A percentile compares a stretch with the other conserved stretches of the same genome.
phyloP scores from a whole-genome alignment of 2,888 invertebrate species.

The Agrotis exclamationis region DNA sequence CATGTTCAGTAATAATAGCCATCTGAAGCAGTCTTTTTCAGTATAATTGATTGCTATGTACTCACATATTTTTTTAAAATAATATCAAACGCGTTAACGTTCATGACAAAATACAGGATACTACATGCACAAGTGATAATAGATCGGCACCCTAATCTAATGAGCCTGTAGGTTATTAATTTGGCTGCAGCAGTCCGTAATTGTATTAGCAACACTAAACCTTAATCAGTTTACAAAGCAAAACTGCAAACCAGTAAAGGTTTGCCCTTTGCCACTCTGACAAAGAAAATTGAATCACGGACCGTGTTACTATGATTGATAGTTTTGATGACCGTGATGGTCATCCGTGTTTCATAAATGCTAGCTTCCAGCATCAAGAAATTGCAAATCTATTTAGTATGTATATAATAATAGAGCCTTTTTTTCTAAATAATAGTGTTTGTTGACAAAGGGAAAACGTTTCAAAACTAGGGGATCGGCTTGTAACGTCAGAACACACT shows the following conservation, averaged over 20 bases:
- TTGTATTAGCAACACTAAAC: background rate
- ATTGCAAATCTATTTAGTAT: too few species aligned
- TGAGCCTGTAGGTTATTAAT: background rate
- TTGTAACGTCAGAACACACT: too few species aligned
- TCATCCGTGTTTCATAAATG: background rate
- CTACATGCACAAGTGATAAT: background rate
- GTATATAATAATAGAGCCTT: too few species aligned
- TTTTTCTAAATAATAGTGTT: too few species aligned
- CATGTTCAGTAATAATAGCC: background rate
- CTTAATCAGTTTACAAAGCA: too few species aligned
- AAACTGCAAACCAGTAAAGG: too few species aligned
- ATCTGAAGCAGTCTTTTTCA: background rate
- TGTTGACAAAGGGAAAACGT: too few species aligned
- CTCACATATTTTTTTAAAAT: background rate
- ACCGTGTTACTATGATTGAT: too few species aligned
- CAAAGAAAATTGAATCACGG: background rate
- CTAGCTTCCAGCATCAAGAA: too few species aligned
- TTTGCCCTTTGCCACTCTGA: background rate
- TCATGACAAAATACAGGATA: background rate
- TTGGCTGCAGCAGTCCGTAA: background rate
- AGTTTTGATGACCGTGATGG: too few species aligned
- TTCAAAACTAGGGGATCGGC: too few species aligned
- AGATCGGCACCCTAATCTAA: background rate
- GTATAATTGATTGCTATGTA: background rate
- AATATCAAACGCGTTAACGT: background rate